Evolutionary conservation across 2,888 invertebrate species (phyloP).

Genomic region (Scaptomyza caliginosa): DNA sequence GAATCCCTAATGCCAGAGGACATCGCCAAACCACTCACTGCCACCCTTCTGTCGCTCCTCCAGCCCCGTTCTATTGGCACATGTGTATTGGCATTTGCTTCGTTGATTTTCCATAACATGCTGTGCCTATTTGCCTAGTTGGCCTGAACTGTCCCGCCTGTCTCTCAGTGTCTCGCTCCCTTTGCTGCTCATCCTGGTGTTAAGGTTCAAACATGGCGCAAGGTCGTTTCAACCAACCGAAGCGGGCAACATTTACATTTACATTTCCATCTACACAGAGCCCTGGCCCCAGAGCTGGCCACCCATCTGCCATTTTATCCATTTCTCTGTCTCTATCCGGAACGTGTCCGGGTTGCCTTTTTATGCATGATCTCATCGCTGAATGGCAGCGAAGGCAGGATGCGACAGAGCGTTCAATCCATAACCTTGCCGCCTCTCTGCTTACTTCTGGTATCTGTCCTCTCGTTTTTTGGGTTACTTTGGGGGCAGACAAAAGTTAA

Average conservation of each 20-base stretch:
- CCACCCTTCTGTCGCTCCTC: neutral
- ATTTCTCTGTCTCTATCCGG: slow-evolving; percentile 12
- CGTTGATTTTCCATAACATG: slow-evolving; percentile 76
- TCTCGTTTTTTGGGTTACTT: neutral
- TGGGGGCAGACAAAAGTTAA: slow-evolving; percentile 71
- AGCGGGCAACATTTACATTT: slow-evolving; percentile 72
- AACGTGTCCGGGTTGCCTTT: slow-evolving; percentile 62
- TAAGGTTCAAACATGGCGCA: slow-evolving; percentile 78
- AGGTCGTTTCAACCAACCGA: slow-evolving; percentile 71
- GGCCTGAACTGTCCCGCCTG: neutral
- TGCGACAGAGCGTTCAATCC: slow-evolving; percentile 31
- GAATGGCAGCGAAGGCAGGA: slow-evolving; percentile 59
- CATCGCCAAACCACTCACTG: slow-evolving; percentile 45
- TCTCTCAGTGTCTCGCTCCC: neutral
- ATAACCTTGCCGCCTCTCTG: neutral
- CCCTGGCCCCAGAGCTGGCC: neutral
- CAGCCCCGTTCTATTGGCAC: slow-evolving; percentile 44
- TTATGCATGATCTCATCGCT: slow-evolving; percentile 79
- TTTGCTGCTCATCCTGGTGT: slow-evolving; percentile 48
- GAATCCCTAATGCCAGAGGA: slow-evolving; percentile 77
- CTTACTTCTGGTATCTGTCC: slow-evolving; percentile 1
- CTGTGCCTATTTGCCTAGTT: slow-evolving; percentile 77
- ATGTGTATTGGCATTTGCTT: slow-evolving; percentile 79
- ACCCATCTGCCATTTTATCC: slow-evolving; percentile 26
- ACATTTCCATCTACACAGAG: slow-evolving; percentile 58